Conservation (phyloP, 2,113 vertebrate species). For the Onychostruthus taczanowskii region DNA sequence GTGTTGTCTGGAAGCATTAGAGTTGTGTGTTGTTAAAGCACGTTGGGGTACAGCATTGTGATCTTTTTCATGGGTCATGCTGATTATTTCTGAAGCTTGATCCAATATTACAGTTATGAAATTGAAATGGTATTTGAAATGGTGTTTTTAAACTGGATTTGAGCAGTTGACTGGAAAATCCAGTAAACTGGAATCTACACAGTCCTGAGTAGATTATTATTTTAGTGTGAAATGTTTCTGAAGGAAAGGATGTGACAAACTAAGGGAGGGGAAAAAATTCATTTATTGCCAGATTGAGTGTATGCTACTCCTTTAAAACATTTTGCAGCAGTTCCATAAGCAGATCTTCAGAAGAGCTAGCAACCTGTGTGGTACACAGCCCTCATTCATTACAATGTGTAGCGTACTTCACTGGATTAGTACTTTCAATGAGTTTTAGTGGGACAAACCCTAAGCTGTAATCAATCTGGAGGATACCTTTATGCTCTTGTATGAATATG, state of each 20-base stretch:
- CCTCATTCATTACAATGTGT: not conserved
- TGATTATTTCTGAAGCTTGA: not conserved
- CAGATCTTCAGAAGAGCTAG: not conserved
- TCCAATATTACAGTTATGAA: not conserved
- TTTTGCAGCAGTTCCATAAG: not conserved
- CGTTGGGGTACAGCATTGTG: rapidly evolving
- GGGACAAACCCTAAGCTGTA: not conserved
- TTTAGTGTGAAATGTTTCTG: not conserved
- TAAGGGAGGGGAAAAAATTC: not conserved
- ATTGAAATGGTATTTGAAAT: not conserved
- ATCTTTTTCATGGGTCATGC: not conserved
- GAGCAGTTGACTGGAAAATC: not conserved
- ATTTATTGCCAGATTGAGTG: not conserved
- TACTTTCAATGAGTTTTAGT: not conserved
- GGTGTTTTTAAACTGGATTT: not conserved
- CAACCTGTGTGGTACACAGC: not conserved
- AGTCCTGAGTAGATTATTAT: not conserved
- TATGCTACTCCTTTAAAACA: not conserved
- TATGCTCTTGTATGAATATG: not conserved
- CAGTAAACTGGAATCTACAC: not conserved
- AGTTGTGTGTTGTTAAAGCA: not conserved
- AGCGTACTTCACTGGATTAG: not conserved
- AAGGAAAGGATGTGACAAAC: not conserved
- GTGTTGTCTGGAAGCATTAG: not conserved
- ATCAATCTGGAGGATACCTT: not conserved